Base-by-base conservation (phyloP, 2,888 invertebrate species). In the Caenorhabditis japonica region DNA sequence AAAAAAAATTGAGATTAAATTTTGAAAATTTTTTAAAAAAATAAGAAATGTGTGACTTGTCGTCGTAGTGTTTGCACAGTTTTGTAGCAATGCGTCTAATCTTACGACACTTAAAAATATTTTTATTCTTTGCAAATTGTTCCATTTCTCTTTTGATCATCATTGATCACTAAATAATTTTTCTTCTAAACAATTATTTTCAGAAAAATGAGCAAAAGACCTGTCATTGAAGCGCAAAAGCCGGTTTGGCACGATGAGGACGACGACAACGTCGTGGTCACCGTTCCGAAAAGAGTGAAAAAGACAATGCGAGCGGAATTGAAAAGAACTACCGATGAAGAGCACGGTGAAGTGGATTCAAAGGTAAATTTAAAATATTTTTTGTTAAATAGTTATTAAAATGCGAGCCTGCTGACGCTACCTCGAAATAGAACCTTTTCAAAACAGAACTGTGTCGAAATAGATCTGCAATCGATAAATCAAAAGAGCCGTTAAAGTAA, bases 241-340 rank as follows among this genome's bases (percentile, higher is more conserved):
- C 33, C 76, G 1, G 75, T 75, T 12, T 79, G 79, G 79, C 49
- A 69, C 36, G 76, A 79, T 38, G 79, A 79, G 25, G 79, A 79
- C 27, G 76, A 72, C 27, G 72, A 61, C 12, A 39, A 70, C 27
- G 25, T 62, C 13, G 70, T 66, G 13, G 44, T 79, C 10, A 21
- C 46, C 0, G 49, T 79, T 0, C 75, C 79, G 7, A 73, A 41
- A 17, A 73, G 59, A 46, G 62, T 70, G 13, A 75, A 72, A 36
- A 76, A 75, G 47, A 73, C 72, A 8, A 36, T 60, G 21, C 25
- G 62, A 39, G 62, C 56, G 3, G 69, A 76, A 19, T 30, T 79
- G 47, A 72, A 76, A 41, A 47, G 55, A 55, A 68, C 49, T 4
- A 73, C 75, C 3, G 79, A 79, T 34, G 61, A 52, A 13, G 72